Evolutionary conservation across 2,113 vertebrate species (phyloP).

Genomic region (Paradisaea rubra): DNA sequence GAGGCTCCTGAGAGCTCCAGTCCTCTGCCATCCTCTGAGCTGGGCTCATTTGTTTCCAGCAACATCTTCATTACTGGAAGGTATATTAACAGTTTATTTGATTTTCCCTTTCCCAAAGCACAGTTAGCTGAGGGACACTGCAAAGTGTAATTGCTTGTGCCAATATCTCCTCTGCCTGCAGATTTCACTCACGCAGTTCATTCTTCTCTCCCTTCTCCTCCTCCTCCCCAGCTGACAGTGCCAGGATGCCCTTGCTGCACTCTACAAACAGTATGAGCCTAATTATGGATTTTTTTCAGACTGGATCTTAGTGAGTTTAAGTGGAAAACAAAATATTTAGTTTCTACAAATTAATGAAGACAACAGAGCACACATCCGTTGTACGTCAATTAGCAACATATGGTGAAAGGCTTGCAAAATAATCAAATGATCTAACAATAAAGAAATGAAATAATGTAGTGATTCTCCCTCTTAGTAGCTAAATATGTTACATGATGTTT

Average conservation of each 20-base stretch:
- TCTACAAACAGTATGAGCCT: conserved; percentile 14
- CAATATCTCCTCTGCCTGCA: not conserved
- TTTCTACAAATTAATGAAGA: conserved; percentile 60
- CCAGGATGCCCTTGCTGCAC: not conserved
- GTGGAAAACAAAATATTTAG: conserved; percentile 58
- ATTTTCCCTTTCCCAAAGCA: not conserved
- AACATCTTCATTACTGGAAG: not conserved
- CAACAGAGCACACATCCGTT: conserved; percentile 32
- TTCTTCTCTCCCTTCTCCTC: conserved; percentile 1
- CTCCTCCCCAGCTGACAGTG: conserved; percentile 2
- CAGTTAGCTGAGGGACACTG: not conserved
- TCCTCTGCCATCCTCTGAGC: not conserved
- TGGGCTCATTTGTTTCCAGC: not conserved
- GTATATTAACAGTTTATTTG: not conserved
- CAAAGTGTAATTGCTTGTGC: not conserved
- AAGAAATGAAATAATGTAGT: conserved; percentile 30
- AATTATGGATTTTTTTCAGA: conserved; percentile 24
- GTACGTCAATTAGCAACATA: conserved; percentile 63
- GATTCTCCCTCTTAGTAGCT: not conserved
- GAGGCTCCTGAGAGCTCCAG: not conserved
- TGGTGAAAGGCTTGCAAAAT: conserved; percentile 43
- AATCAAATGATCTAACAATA: conserved; percentile 56
- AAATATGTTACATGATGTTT: not conserved
- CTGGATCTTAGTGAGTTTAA: conserved; percentile 24
- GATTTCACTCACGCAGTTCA: not conserved